These are phyloP conservation scores for Copidosoma aretas DNA, from an alignment of 2,888 invertebrate genomes.

Conservation along the genomic window DNA sequence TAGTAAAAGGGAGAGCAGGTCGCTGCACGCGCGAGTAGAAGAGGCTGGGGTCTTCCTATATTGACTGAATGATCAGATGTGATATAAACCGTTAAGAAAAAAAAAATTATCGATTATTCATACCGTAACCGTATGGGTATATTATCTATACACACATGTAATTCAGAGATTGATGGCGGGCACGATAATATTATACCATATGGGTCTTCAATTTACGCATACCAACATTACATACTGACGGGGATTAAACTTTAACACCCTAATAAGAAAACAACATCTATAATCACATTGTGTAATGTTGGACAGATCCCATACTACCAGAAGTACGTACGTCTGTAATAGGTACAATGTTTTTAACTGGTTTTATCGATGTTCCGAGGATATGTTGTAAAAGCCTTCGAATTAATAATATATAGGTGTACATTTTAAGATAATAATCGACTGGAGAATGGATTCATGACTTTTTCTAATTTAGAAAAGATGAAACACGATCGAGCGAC, in stretches of 20 bases:
- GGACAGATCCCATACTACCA: slow-evolving; percentile 41
- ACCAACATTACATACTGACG: background rate
- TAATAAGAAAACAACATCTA: slow-evolving; percentile 55
- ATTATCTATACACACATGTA: slow-evolving; percentile 54
- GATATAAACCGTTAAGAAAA: slow-evolving; percentile 60
- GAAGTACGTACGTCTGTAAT: slow-evolving; percentile 35
- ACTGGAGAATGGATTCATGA: slow-evolving; percentile 5
- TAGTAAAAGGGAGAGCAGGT: slow-evolving; percentile 39
- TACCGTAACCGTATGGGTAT: slow-evolving; percentile 51
- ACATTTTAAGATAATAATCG: slow-evolving; percentile 16
- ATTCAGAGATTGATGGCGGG: slow-evolving; percentile 37
- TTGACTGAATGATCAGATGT: slow-evolving; percentile 64
- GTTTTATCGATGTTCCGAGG: slow-evolving; percentile 60
- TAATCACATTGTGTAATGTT: slow-evolving; percentile 47
- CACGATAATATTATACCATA: too few species aligned
- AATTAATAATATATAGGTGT: slow-evolving; percentile 18
- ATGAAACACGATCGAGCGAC: background rate
- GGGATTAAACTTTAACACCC: slow-evolving; percentile 42
- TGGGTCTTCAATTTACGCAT: background rate
- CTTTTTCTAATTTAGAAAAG: slow-evolving; percentile 10
- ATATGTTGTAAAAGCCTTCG: slow-evolving; percentile 43
- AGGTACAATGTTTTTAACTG: slow-evolving; percentile 61
- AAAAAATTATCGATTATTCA: slow-evolving; percentile 45
- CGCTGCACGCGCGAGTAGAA: slow-evolving; percentile 53
- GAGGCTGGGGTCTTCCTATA: slow-evolving; percentile 62